phyloP scores from a whole-genome alignment of 2,888 invertebrate species.

The Hoplodrina ambigua region DNA sequence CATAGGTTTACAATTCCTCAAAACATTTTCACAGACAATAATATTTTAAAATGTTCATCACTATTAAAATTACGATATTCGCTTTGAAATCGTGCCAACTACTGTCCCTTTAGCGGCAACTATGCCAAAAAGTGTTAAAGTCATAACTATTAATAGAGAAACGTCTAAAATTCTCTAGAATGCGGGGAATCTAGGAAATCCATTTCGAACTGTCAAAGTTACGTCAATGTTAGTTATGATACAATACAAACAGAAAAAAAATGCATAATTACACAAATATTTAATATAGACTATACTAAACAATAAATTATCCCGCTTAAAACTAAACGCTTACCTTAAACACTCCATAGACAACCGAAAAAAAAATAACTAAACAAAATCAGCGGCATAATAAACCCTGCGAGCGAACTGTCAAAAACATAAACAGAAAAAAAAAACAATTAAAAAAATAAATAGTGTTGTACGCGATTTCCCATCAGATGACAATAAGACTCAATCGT shows the following conservation, averaged over 20 bases:
- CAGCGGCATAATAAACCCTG: slow-evolving; percentile 66
- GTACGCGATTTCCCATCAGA: slow-evolving; percentile 87
- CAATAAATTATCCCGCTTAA: slow-evolving; percentile 77
- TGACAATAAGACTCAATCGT: slow-evolving; percentile 77
- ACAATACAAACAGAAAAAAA: slow-evolving; percentile 57
- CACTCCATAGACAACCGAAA: slow-evolving; percentile 67
- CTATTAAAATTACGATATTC: slow-evolving; percentile 56
- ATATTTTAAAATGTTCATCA: slow-evolving; percentile 43
- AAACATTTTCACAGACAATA: slow-evolving; percentile 71
- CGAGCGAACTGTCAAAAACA: slow-evolving; percentile 70
- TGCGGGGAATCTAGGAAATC: slow-evolving; percentile 44
- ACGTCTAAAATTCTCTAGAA: slow-evolving; percentile 29
- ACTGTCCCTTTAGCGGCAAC: slow-evolving; percentile 58
- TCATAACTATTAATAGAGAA: slow-evolving; percentile 71
- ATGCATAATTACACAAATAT: slow-evolving; percentile 59
- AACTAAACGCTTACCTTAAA: slow-evolving; percentile 78
- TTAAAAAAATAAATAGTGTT: slow-evolving; percentile 67
- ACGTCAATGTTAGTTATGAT: slow-evolving; percentile 59
- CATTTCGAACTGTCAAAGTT: slow-evolving; percentile 59
- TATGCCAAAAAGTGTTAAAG: slow-evolving; percentile 70
- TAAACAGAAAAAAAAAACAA: slow-evolving; percentile 43
- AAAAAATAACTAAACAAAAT: slow-evolving; percentile 47
- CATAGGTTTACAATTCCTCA: slow-evolving; percentile 57
- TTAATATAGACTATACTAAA: slow-evolving; percentile 59
- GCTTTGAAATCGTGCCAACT: slow-evolving; percentile 62